Evolutionary conservation across 2,888 invertebrate species (phyloP), one percentile per base, ranked within the genome.

Genomic region (Drosophila leonis): DNA sequence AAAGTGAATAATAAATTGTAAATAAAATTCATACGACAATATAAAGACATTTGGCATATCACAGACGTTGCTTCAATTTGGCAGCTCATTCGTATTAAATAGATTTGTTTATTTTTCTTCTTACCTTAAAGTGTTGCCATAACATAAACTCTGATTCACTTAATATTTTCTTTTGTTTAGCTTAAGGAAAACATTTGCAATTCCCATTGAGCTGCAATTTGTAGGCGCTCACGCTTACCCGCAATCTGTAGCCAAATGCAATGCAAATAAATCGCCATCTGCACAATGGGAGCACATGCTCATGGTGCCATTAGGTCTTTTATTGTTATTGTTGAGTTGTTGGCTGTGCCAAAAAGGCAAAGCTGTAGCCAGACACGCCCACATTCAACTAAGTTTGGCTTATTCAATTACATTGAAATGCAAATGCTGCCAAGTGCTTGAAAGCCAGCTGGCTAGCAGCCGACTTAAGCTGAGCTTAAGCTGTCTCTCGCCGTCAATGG

Each of bases 371-470:
- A 60, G 56, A 3, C 54, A 46, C 41, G 15, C 12, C 20, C 13
- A 56, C 52, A 24, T 18, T 54, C 49, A 46, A 61, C 35, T 37
- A 65, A 68, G 41, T n/a, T 33, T 39, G 54, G 35, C 65, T 49
- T 57, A 74, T 82, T 71, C 65, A 55, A 55, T 78, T 64, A 69
- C 65, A 61, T 48, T 62, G 24, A 67, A 78, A 76, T 83, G 78
- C 73, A 83, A 86, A 78, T 85, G 78, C 74, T 71, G 60, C 10
- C 44, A 20, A 52, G 57, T 31, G 15, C 41, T 54, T 44, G 48
- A 44, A 52, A 54, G 56, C 20, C 48, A 55, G 44, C 12, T 49
- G 73, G 10, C 49, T 67, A 31, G 4, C 15, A 49, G 20, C 20
- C n/a, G 61, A 31, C 55, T 63, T 51, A 46, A 46, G 33, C 49